Evolutionary conservation across 1,140 invertebrate species (phyloP).

Genomic region (Ditylenchus dipsaci): DNA sequence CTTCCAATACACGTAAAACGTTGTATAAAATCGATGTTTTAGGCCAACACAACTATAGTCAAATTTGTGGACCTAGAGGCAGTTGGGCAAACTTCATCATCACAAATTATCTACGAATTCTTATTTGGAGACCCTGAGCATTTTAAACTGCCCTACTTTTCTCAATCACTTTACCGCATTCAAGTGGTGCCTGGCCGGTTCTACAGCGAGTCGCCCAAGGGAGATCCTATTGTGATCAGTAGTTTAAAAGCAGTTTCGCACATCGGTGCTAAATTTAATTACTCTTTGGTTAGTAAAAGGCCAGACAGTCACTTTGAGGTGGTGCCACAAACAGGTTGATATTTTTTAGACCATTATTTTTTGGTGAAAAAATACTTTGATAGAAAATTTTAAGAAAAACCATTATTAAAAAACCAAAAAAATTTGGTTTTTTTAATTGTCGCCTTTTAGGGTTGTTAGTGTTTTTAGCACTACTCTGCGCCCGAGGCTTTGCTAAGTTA

Average conservation of each 20-base stretch:
- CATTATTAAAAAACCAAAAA: no score
- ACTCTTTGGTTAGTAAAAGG: neutral
- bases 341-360: no score
- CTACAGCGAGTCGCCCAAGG: neutral
- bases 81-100: neutral
- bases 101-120: constrained; percentile 6
- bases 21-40: no score
- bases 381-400: neutral
- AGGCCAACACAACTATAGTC: neutral
- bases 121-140: constrained; percentile 1
- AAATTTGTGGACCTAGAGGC: constrained; percentile 7
- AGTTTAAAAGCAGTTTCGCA: neutral
- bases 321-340: neutral
- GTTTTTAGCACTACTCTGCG: no score
- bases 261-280: neutral
- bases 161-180: neutral
- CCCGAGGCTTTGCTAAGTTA: no score
- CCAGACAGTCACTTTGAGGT: constrained; percentile 4
- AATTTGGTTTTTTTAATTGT: no score
- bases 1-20: no score
- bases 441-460: no score
- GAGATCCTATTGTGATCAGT: neutral
- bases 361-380: no score
- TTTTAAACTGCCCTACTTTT: neutral
- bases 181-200: neutral